Conservation (phyloP, 2,797 vertebrate species). For the Rousettus madagascariensis region DNA sequence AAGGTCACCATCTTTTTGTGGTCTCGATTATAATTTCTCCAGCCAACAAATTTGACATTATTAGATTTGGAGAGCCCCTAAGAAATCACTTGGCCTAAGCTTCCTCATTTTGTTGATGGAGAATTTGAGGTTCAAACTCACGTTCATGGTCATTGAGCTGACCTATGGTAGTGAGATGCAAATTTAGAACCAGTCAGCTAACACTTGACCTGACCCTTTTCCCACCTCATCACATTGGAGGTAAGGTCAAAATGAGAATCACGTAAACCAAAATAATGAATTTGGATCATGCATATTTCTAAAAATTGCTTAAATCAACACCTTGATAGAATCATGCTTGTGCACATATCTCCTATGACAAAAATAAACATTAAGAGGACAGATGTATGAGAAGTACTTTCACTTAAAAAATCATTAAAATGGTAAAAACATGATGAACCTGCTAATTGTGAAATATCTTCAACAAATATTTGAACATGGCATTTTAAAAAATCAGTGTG, state of each 20-base stretch:
- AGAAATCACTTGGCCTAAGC: neutral
- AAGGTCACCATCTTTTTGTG: neutral
- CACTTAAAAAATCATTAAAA: constrained; percentile 42
- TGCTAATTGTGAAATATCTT: neutral
- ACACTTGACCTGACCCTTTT: neutral
- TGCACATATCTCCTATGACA: neutral
- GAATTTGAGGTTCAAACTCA: neutral
- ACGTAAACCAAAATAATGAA: neutral
- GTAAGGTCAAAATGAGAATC: neutral
- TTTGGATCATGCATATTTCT: neutral
- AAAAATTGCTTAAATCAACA: constrained; percentile 10
- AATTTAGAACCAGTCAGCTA: neutral
- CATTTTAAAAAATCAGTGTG: neutral
- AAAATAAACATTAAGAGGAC: constrained; percentile 37
- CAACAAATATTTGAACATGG: constrained; percentile 13
- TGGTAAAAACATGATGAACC: constrained; percentile 1
- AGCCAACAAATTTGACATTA: neutral
- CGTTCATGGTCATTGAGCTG: fast-evolving
- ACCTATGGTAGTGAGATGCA: neutral
- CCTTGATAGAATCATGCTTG: neutral
- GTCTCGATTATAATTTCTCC: neutral
- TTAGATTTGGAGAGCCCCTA: neutral
- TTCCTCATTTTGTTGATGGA: neutral
- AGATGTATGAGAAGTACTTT: constrained; percentile 30
- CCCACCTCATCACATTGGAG: neutral